These are phyloP conservation scores for Varroa destructor DNA, from an alignment of 1,140 invertebrate species.

Conservation along the genomic window DNA sequence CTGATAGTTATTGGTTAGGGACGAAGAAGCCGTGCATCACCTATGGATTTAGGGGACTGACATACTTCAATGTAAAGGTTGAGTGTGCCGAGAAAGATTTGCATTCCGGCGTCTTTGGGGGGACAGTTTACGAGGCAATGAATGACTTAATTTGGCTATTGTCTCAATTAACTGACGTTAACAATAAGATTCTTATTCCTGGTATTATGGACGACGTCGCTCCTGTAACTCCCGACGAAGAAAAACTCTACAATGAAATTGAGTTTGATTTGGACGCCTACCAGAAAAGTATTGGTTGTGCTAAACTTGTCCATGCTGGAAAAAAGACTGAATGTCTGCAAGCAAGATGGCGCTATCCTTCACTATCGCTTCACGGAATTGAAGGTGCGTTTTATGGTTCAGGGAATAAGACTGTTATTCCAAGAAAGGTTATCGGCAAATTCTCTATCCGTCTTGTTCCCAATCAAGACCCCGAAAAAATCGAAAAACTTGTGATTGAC, in stretches of 20 bases:
- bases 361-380: slow-evolving; percentile 38
- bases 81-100: slow-evolving; percentile 78
- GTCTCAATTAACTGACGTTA: slow-evolving; percentile 60
- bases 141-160: slow-evolving; percentile 69
- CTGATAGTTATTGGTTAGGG: slow-evolving; percentile 97
- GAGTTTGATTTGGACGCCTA: slow-evolving; percentile 59
- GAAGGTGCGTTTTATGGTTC: slow-evolving; percentile 34
- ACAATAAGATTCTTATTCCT: slow-evolving; percentile 66
- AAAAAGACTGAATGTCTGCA: neutral
- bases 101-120: slow-evolving; percentile 88
- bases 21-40: slow-evolving; percentile 91
- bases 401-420: slow-evolving; percentile 45
- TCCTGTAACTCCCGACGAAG: slow-evolving; percentile 57
- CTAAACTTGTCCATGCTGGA: neutral
- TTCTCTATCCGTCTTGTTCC: slow-evolving; percentile 46
- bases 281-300: no score
- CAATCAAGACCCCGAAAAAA: slow-evolving; percentile 39
- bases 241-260: slow-evolving; percentile 63
- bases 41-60: slow-evolving; percentile 80
- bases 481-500: slow-evolving; percentile 23
- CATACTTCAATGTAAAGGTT: slow-evolving; percentile 80
- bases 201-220: slow-evolving; percentile 65
- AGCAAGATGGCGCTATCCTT: no score
- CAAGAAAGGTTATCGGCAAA: slow-evolving; percentile 44
- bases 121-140: slow-evolving; percentile 69